Conservation (phyloP, 1,140 invertebrate genomes). For the Ephestia elutella region DNA sequence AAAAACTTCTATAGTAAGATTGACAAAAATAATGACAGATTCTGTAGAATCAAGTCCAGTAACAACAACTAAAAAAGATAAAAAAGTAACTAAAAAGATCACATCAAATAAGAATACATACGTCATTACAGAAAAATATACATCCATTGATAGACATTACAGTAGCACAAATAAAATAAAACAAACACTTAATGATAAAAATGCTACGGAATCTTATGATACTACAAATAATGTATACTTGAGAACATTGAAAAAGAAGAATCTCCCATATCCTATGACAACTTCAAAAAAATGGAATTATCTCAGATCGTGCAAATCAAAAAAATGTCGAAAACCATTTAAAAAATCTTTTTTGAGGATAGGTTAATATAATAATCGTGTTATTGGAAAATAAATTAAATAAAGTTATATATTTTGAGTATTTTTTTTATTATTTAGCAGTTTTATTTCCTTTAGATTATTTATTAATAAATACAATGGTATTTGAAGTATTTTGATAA, state of each 20-base stretch:
- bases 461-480: no score
- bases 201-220: not conserved
- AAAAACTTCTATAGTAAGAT: not conserved
- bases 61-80: not conserved
- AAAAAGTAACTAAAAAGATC: not conserved
- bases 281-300: not conserved
- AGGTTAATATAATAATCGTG: no score
- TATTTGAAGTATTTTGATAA: no score
- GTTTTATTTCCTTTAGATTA: no score
- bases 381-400: no score
- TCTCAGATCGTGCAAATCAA: not conserved
- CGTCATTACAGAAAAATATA: constrained; percentile 1
- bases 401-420: no score
- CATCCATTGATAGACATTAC: not conserved
- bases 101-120: not conserved
- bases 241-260: not conserved
- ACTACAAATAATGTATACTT: not conserved
- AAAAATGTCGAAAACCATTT: constrained; percentile 16
- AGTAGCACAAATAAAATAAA: not conserved
- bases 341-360: not conserved
- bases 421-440: no score
- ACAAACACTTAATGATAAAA: not conserved
- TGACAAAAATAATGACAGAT: no score
- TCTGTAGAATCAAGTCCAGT: not conserved
- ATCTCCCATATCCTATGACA: not conserved